Base-by-base conservation (phyloP, 2,888 invertebrate genomes). In the Polia nebulosa region DNA sequence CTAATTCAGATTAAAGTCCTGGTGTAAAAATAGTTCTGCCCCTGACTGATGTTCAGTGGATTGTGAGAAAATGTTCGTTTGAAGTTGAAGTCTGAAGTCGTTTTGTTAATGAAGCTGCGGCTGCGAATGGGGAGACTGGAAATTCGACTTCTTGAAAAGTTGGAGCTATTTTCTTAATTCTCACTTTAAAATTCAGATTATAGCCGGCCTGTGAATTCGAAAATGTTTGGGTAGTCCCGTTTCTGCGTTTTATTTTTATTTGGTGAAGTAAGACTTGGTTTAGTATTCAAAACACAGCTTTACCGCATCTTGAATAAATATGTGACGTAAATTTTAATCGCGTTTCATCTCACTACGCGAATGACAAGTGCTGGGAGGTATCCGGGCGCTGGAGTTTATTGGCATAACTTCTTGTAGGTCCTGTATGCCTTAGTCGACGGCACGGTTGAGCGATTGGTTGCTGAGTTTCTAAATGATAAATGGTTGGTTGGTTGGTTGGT, bases 101-200 rank as follows among this genome's bases (percentile, higher is more conserved):
- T 77, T 69, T 61, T 61, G 20, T 29, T 78, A 78, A 78, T 77
- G 70, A 77, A 78, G 65, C 63, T 47, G 36, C 68, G 62, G 53
- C 61, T 72, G 15, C 44, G 22, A 66, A 61, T 61, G 25, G 27
- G 27, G n/a, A 65, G 45, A 60, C 65, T 59, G 44, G 44, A 76
- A 72, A 64, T 63, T 60, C 55, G 52, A 68, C 44, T 67, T 67
- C 56, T 61, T 34, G 22, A 49, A 64, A 72, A 76, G 39, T 68
- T 60, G n/a, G 25, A 60, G 67, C 53, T 45, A 53, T 72, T 63
- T 64, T 76, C 76, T 72, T 76, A 68, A 76, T 68, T 68, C 63
- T 41, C 63, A 49, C 63, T 72, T 76, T 57, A 36, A 66, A 72
- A 66, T 62, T 62, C 41, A 51, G 39, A 62, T 66, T 76, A 61